Conservation (phyloP, 2,888 invertebrate species). For the Drosophila algonquin region DNA sequence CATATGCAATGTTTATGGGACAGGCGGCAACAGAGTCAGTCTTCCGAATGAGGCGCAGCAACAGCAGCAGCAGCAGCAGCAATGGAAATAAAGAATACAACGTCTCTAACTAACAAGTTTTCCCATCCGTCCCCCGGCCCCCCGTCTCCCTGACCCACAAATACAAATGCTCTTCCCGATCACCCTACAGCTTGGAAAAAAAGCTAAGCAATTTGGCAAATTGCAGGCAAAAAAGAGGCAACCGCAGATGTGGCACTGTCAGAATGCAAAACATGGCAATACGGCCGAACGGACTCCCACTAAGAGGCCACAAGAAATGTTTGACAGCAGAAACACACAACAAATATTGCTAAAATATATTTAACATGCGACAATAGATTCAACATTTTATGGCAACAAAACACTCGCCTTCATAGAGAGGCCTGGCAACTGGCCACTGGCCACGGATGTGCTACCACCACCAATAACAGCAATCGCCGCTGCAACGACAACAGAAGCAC, state of each 20-base stretch:
- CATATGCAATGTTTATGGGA: slow-evolving; percentile 65
- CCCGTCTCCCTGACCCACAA: not conserved
- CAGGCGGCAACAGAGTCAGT: slow-evolving; percentile 13
- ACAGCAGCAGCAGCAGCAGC: slow-evolving; percentile 74
- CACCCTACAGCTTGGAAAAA: not conserved
- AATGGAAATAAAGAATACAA: slow-evolving; percentile 27
- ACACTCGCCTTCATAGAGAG: slow-evolving; percentile 12
- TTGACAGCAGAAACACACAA: slow-evolving; percentile 28
- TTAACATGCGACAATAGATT: slow-evolving; percentile 65
- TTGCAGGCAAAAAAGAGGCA: slow-evolving; percentile 26
- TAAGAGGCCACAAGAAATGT: slow-evolving; percentile 20
- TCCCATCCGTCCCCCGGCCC: not conserved
- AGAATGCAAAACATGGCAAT: slow-evolving; percentile 17
- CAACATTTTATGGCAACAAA: slow-evolving; percentile 55
- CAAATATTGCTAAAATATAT: slow-evolving; percentile 57
- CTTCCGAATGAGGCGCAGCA: slow-evolving; percentile 60
- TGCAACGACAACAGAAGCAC: slow-evolving; percentile 10
- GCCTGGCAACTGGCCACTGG: not conserved
- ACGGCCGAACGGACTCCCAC: slow-evolving; percentile 21
- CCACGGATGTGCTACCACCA: slow-evolving; percentile 1
- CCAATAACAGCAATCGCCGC: slow-evolving; percentile 15
- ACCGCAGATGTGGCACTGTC: slow-evolving; percentile 2
- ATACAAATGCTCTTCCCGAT: not conserved
- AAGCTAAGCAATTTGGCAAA: slow-evolving; percentile 50
- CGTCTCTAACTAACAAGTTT: slow-evolving; percentile 30